Evolutionary conservation across 2,888 invertebrate species (phyloP).

Genomic region (Dysmachus trigonus): DNA sequence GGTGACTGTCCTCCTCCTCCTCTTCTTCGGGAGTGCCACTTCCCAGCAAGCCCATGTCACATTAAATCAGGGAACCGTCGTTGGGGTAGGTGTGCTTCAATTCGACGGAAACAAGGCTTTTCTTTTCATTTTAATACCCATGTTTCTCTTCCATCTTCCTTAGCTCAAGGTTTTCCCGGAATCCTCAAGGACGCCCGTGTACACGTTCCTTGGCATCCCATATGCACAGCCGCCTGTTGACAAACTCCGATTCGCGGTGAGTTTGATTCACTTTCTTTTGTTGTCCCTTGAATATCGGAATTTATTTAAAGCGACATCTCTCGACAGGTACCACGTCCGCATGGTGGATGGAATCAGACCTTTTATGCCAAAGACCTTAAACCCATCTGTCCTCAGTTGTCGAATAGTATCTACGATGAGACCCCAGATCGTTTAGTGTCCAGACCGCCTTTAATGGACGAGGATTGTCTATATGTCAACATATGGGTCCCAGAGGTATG

Average conservation of each 20-base stretch:
- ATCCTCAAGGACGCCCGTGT: slow-evolving; percentile 69
- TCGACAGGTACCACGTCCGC: slow-evolving; percentile 73
- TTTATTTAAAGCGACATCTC: neutral
- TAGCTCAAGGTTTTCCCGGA: slow-evolving; percentile 76
- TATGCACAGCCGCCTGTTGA: slow-evolving; percentile 82
- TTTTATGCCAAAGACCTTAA: slow-evolving; percentile 75
- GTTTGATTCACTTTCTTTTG: neutral
- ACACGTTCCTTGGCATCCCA: slow-evolving; percentile 80
- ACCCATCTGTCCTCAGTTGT: slow-evolving; percentile 74
- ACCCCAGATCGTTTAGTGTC: slow-evolving; percentile 54
- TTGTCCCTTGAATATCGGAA: neutral
- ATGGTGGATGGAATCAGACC: slow-evolving; percentile 73
- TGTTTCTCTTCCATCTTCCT: slow-evolving; percentile 29
- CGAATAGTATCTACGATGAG: slow-evolving; percentile 62
- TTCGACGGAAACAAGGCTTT: slow-evolving; percentile 47
- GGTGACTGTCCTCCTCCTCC: neutral
- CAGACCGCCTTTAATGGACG: slow-evolving; percentile 60
- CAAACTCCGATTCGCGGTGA: slow-evolving; percentile 77
- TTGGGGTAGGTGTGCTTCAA: slow-evolving; percentile 67
- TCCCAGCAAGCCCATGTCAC: slow-evolving; percentile 67
- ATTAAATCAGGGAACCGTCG: slow-evolving; percentile 69
- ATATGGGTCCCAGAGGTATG: slow-evolving; percentile 85
- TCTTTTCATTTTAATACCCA: slow-evolving; percentile 2
- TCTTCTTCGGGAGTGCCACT: neutral
- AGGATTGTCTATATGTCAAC: slow-evolving; percentile 91